phyloP scores from a whole-genome alignment of 2,113 vertebrate genomes.

The Odocoileus virginianus region DNA sequence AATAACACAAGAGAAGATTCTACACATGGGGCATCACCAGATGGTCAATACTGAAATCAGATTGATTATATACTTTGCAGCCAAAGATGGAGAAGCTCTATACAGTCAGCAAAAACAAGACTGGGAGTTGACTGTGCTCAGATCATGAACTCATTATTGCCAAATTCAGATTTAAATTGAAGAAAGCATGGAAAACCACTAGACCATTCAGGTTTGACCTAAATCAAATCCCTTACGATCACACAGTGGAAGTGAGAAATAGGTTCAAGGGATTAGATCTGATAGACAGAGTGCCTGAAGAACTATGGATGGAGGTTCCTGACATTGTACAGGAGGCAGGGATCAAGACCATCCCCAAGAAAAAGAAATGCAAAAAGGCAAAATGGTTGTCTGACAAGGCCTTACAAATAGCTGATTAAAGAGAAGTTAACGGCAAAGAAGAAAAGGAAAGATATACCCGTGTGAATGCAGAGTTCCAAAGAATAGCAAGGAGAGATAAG shows the following conservation, averaged over 20 bases:
- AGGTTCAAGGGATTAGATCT: not conserved
- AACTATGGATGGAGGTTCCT: not conserved
- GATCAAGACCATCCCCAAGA: not conserved
- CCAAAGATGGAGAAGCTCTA: not conserved
- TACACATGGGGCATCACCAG: not conserved
- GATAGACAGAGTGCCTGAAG: not conserved
- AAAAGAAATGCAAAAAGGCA: not conserved
- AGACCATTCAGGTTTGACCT: not conserved
- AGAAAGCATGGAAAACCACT: not conserved
- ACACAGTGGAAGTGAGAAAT: not conserved
- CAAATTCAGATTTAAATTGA: not conserved
- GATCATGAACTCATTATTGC: not conserved
- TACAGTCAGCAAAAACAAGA: not conserved
- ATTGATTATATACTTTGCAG: not conserved
- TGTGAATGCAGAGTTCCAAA: not conserved
- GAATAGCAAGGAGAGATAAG: not conserved
- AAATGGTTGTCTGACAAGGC: not conserved
- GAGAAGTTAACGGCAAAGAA: not conserved
- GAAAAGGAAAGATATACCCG: not conserved
- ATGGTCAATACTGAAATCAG: not conserved
- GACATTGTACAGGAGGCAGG: not conserved
- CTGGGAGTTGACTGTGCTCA: not conserved
- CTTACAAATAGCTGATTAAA: not conserved
- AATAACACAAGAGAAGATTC: not conserved
- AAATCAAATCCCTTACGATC: not conserved